phyloP scores from a whole-genome alignment of 1,140 invertebrate species.

The Calephelis nemesis region DNA sequence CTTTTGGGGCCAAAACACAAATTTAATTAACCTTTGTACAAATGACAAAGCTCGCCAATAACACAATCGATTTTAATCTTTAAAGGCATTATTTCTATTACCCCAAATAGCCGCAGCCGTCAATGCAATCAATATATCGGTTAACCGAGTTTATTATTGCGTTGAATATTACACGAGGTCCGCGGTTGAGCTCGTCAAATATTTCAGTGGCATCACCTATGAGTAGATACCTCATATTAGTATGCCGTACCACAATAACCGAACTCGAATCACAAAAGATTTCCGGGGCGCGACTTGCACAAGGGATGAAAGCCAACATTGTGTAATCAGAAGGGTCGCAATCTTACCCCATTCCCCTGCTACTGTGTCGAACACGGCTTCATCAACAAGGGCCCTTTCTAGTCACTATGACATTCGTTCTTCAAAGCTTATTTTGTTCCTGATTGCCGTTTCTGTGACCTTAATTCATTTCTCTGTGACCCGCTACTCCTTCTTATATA shows the following conservation, averaged over 20 bases:
- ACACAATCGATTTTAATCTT: background rate
- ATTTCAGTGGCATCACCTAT: slow-evolving; percentile 57
- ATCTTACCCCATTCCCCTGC: slow-evolving; percentile 61
- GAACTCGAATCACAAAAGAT: slow-evolving; percentile 77
- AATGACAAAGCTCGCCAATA: background rate
- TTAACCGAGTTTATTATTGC: slow-evolving; percentile 37
- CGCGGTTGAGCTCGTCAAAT: slow-evolving; percentile 46
- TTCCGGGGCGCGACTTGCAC: slow-evolving; percentile 75
- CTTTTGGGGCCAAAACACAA: background rate
- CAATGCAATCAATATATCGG: slow-evolving; percentile 30
- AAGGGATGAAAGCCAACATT: slow-evolving; percentile 76
- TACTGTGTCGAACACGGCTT: slow-evolving; percentile 68
- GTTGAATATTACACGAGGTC: slow-evolving; percentile 35
- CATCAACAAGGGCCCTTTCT: slow-evolving; percentile 71
- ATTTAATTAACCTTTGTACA: background rate
- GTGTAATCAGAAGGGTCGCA: slow-evolving; percentile 78
- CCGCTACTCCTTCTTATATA: slow-evolving; percentile 9
- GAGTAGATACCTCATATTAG: slow-evolving; percentile 59
- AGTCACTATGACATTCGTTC: slow-evolving; percentile 67
- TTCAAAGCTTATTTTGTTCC: slow-evolving; percentile 47
- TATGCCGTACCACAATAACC: slow-evolving; percentile 74
- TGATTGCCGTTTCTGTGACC: slow-evolving; percentile 36
- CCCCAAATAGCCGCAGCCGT: slow-evolving; percentile 12
- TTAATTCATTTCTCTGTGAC: slow-evolving; percentile 30
- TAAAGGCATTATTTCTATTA: slow-evolving; percentile 18